Base-by-base conservation (phyloP, 2,797 vertebrate species). In the Acanthis flammea region DNA sequence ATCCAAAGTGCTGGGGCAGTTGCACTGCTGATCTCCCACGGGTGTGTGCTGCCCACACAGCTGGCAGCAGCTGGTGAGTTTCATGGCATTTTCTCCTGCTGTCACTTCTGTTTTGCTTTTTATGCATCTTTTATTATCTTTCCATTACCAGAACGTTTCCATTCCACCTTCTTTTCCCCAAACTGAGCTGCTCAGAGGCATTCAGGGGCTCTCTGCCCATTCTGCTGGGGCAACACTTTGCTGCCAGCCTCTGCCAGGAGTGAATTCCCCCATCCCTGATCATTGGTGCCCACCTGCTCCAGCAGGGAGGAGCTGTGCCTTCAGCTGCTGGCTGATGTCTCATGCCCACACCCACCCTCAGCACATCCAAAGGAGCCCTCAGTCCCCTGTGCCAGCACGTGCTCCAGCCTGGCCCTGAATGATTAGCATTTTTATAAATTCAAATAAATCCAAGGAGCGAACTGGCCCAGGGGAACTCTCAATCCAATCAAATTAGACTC, bases 401-500 rank as follows among this genome's bases (percentile, higher is more conserved):
- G 55, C 55, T 48, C 37, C 89, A 37, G 7, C 25, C 87, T 31
- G 54, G 66, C 60, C 60, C 65, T 19, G 68, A 75, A 33, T 81
- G 22, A 86, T 81, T 41, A 88, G 60, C 73, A 12, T 90, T 60
- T 78, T 86, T 86, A 39, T 53, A 81, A 77, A 94, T 88, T 44
- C 48, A 77, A 63, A 84, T 67, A 78, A 91, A 90, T 39, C 82
- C 63, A 27, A 31, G 70, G 82, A 88, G 44, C n/a, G 58, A 92
- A 37, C 41, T 27, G 82, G 62, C 87, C 62, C 62, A 30, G 82
- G 87, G 76, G 70, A 86, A 1, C 73, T 86, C 87, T 86, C 82
- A 90, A 16, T 86, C 85, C 96, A 86, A 61, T 88, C 75, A 78
- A 94, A 94, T 86, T 78, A 76, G 87, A 60, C 79, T 95, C 78